Conservation (phyloP, 2,797 vertebrate species). For the Liparis tanakae region DNA sequence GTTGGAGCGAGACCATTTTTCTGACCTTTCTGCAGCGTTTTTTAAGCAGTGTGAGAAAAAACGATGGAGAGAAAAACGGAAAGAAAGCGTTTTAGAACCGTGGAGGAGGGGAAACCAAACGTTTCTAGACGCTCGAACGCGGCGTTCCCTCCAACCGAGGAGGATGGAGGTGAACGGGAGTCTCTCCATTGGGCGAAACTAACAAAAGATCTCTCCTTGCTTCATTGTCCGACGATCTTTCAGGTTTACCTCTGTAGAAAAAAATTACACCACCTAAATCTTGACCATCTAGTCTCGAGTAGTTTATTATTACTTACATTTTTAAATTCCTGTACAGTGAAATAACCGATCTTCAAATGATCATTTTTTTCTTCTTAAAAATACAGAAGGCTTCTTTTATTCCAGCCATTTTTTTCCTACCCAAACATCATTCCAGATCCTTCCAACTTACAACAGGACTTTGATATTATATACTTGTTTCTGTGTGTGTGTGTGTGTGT, state of each 20-base stretch:
- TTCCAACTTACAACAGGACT: slow-evolving; percentile 82
- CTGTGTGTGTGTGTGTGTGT: slow-evolving; percentile 63
- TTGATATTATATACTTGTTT: slow-evolving; percentile 83
- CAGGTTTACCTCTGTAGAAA: slow-evolving; percentile 82
- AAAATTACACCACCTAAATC: slow-evolving; percentile 92
- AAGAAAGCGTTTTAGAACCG: slow-evolving; percentile 49
- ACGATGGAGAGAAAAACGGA: slow-evolving; percentile 8
- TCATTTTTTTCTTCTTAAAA: slow-evolving; percentile 80
- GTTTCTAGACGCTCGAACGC: slow-evolving; percentile 54
- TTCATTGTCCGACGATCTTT: slow-evolving; percentile 77
- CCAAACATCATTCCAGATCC: slow-evolving; percentile 69
- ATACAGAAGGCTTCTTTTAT: slow-evolving; percentile 89
- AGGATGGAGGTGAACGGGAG: slow-evolving; percentile 50
- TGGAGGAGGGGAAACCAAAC: slow-evolving; percentile 53
- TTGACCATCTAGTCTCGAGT: slow-evolving; percentile 89
- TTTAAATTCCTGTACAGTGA: slow-evolving; percentile 86
- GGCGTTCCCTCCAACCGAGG: slow-evolving; percentile 43
- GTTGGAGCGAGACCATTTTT: slow-evolving; percentile 51
- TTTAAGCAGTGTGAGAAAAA: slow-evolving; percentile 52
- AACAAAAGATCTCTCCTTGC: slow-evolving; percentile 57
- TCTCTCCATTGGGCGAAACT: slow-evolving; percentile 53
- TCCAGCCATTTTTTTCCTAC: slow-evolving; percentile 81
- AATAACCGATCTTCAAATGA: slow-evolving; percentile 82
- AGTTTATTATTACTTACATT: slow-evolving; percentile 81
- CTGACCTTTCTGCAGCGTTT: slow-evolving; percentile 50